Base-by-base conservation (phyloP, 1,140 invertebrate species). In the Calliopsis andreniformis region DNA sequence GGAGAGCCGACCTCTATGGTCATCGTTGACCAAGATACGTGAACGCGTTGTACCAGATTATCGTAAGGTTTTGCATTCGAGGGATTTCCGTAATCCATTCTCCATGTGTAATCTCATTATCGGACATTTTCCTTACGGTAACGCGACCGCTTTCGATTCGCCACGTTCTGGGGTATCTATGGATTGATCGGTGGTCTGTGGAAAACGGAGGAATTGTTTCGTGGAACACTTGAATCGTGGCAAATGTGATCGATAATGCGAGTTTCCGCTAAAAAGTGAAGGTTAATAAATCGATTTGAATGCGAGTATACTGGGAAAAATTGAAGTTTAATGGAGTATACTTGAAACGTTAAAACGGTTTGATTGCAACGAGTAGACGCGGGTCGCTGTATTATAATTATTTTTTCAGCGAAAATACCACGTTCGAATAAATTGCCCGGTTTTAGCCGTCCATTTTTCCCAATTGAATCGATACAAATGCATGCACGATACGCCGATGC, bases 41-140 rank as follows among this genome's bases (percentile, higher is more conserved):
- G 28, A 43, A 53, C 35, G 42, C 80, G 45, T 76, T 64, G 62
- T 55, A 62, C 53, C 43, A 79, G 81, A 84, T 84, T 83, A 84
- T 77, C 73, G 78, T 78, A 47, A 82, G 85, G 80, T 85, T 85
- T 87, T 83, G 82, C 87, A 86, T 88, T 86, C 86, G 79, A 87
- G 85, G 87, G 88, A 89, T 90, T 90, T 88, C 87, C 62, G 76
- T 88, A 89, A 88, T 90, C 86, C 85, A 56, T 86, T 84, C 72
- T 53, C 72, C 64, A 63, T 73, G 72, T 47, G 69, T 87, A 87
- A 90, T 89, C 87, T 82, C 80, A 89, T 90, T 90, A 89, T 86
- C 83, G 76, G 64, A 32, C 82, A 63, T 88, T 87, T 87, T 87
- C 86, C 77, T 83, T 79, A 71, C 56, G 23, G 55, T 28, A 56